Evolutionary conservation across 2,113 vertebrate genomes (phyloP).

Genomic region (Myrmophylax atrothorax): DNA sequence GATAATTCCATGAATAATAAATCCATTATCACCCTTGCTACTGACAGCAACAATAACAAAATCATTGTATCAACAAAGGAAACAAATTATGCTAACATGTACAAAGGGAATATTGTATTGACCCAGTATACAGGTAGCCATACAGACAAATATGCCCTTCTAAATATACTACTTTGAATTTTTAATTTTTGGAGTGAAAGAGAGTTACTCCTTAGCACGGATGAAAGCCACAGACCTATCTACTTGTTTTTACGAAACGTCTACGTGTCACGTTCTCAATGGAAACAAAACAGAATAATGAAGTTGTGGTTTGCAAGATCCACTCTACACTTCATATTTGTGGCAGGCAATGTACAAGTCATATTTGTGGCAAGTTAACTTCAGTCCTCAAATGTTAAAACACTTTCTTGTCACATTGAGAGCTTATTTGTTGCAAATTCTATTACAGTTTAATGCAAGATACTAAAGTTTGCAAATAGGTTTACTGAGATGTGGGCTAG

Average conservation of each 20-base stretch:
- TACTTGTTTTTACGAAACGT: background rate
- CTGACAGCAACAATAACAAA: constrained; percentile 54
- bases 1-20: constrained; percentile 58
- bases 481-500: background rate
- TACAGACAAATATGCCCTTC: background rate
- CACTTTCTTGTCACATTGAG: background rate
- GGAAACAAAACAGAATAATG: background rate
- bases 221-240: background rate
- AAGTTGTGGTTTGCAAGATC: background rate
- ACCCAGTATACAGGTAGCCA: background rate
- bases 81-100: constrained; percentile 9
- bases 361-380: background rate
- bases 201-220: background rate
- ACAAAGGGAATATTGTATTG: constrained; percentile 33
- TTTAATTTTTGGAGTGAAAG: background rate
- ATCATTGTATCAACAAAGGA: constrained; percentile 53
- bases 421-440: background rate
- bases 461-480: background rate
- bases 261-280: background rate
- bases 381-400: background rate
- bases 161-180: background rate
- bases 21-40: constrained; percentile 41
- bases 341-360: background rate
- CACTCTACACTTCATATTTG: background rate
- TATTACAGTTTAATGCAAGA: background rate